These are phyloP conservation scores for Frankliniella intonsa DNA, from an alignment of 2,888 invertebrate genomes.

Conservation along the genomic window DNA sequence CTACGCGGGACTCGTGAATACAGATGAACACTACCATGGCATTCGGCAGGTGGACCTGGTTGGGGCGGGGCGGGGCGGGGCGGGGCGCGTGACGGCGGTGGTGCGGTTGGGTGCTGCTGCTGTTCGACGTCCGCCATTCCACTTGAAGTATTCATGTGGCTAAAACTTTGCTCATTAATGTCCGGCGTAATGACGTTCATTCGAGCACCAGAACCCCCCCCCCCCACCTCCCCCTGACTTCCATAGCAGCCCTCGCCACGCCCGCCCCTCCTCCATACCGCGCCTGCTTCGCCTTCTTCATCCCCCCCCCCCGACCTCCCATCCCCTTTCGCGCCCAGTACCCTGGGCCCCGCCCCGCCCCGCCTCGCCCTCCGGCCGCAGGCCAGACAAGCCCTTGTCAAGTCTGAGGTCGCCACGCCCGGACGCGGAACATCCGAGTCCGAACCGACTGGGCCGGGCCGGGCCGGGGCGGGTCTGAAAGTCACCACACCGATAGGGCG, in stretches of 20 bases:
- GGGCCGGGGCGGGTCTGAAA: background rate
- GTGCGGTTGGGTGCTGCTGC: background rate
- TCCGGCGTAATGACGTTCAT: constrained; percentile 16
- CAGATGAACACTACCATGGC: too few species aligned
- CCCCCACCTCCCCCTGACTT: background rate
- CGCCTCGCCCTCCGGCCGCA: background rate
- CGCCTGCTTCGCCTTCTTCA: background rate
- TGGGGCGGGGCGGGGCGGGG: background rate
- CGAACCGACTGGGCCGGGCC: background rate
- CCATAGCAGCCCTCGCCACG: background rate
- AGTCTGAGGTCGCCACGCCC: too few species aligned
- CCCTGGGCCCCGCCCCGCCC: background rate
- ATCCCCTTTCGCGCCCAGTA: background rate
- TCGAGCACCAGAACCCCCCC: background rate
- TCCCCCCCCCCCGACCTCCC: background rate
- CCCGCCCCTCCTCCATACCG: background rate
- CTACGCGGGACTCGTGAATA: too few species aligned
- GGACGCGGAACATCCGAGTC: background rate
- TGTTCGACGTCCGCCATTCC: background rate
- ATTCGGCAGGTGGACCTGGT: too few species aligned
- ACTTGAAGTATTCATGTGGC: constrained; percentile 26
- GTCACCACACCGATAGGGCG: too few species aligned
- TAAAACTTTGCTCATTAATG: constrained; percentile 23
- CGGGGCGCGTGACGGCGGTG: background rate
- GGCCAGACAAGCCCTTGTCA: background rate